Conservation (phyloP, 2,797 vertebrate genomes). For the Eupleurogrammus muticus region DNA sequence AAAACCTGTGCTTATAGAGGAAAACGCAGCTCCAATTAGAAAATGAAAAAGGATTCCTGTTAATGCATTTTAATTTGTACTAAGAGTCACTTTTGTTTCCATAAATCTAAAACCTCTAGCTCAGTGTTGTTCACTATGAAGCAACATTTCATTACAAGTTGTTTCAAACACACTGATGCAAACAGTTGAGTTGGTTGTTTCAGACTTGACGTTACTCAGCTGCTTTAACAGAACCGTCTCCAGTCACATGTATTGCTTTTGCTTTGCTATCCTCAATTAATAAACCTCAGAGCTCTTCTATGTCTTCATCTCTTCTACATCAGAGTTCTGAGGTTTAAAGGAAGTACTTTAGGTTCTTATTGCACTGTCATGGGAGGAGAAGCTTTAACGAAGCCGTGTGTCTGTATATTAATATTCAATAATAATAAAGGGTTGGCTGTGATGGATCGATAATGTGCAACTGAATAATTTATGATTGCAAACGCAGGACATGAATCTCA, state of each 20-base stretch:
- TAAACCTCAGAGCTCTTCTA: constrained; percentile 31
- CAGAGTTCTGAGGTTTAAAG: constrained; percentile 73
- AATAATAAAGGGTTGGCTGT: constrained; percentile 9
- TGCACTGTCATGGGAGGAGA: constrained; percentile 39
- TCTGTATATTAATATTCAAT: constrained; percentile 7
- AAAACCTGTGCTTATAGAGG: too few relatives aligned
- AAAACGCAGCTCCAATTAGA: too few relatives aligned
- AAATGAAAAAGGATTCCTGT: too few relatives aligned
- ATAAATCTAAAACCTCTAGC: too few relatives aligned
- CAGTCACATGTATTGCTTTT: constrained; percentile 34
- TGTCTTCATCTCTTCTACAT: too few relatives aligned
- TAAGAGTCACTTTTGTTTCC: too few relatives aligned
- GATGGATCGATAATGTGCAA: constrained; percentile 22
- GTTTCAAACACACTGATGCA: too few relatives aligned
- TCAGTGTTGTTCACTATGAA: too few relatives aligned
- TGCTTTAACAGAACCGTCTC: constrained; percentile 34
- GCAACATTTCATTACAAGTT: too few relatives aligned
- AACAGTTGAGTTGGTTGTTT: too few relatives aligned
- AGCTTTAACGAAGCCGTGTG: constrained; percentile 29
- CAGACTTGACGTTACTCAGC: not conserved
- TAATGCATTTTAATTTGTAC: too few relatives aligned
- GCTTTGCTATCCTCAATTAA: constrained; percentile 27
- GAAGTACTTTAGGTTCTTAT: constrained; percentile 56
- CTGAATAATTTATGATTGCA: constrained; percentile 26
- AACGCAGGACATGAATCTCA: constrained; percentile 24